Base-by-base conservation (phyloP, 1,140 invertebrate genomes). In the Leptonema lineaticorne region DNA sequence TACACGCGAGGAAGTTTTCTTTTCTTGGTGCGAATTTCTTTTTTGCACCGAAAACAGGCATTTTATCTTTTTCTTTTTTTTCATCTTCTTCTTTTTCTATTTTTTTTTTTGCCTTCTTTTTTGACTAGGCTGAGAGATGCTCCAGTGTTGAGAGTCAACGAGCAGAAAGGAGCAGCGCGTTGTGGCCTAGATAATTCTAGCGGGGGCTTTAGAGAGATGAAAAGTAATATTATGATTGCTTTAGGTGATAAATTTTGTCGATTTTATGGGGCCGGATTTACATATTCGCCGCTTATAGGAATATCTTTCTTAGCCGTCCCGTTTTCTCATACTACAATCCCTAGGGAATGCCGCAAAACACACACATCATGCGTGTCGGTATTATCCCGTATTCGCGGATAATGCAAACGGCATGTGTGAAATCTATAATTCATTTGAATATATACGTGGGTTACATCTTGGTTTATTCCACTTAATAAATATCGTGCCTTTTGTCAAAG, bases 361-460 rank as follows among this genome's bases (percentile, higher is more conserved):
- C n/a, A n/a, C n/a, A n/a, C n/a, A n/a, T n/a, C 37, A 45, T 45
- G 37, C n/a, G n/a, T 16, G 37, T 45, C 37, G 37, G 24, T 56
- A 58, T 62, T 60, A 71, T 71, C 63, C 59, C 62, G 63, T 68
- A 65, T 56, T 41, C 67, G 63, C 67, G 64, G 63, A 62, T 56
- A 72, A 67, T 63, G 59, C 46, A 68, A 62, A 72, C 50, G 67
- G 67, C 70, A 72, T 72, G 70, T 72, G 70, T 72, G 70, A 72
- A 72, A 72, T 72, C 70, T 72, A 72, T 72, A 72, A 72, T 72
- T 72, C 70, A 72, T 69, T 67, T 26, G 67, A 72, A 69, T 71
- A 64, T 71, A 71, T 69, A 57, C 67, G 30, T 48, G 60, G 63
- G 67, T 63, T 68, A 64, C 70, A 64, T 66, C 70, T 69, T 69